Base-by-base conservation (phyloP, 2,888 invertebrate species). In the Pinctada fucata region DNA sequence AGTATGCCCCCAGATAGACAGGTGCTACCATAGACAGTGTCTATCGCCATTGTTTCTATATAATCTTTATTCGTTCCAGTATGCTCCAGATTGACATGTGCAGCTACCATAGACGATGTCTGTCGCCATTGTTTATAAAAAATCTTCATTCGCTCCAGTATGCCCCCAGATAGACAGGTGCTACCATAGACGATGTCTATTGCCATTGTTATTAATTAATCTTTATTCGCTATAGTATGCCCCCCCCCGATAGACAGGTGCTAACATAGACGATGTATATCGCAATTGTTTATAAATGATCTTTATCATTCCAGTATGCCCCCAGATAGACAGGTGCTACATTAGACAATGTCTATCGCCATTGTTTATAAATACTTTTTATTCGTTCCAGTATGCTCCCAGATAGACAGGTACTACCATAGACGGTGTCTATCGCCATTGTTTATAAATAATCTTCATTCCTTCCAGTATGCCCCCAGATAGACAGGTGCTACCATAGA, bases 1-100 rank as follows among this genome's bases (percentile, higher is more conserved):
- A 75, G 74, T 75, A n/a, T 75, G 75, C 69, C 58, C 69, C 2
- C 8, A 16, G 6, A 75, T 75, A 16, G 45, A 47, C 4, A 69
- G 69, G 2, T 75, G 68, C 48, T 50, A 75, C n/a, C 69, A 75
- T 48, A 75, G 68, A 3, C 31, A 16, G 63, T 75, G 75, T 63
- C 31, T 31, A 31, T 31, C 31, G 31, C 31, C 31, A 31, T 31
- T 31, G 31, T 31, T 31, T 31, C 0, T 31, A 31, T 1, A 31
- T 31, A 31, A 31, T 31, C 31, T 31, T 31, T 31, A 31, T 31
- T 31, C 31, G 31, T 31, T 31, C 31, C 31, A 31, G 31, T 31
- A 31, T 31, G 31, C 31, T 1, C 31, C 31, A 31, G 31, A 31
- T 31, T 1, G 31, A 31, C 31, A 31, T 31, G 31, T 31, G n/a